Evolutionary conservation across 2,113 vertebrate species (phyloP), one percentile per base, ranked within the genome.

Genomic region (Okapia johnstoni): DNA sequence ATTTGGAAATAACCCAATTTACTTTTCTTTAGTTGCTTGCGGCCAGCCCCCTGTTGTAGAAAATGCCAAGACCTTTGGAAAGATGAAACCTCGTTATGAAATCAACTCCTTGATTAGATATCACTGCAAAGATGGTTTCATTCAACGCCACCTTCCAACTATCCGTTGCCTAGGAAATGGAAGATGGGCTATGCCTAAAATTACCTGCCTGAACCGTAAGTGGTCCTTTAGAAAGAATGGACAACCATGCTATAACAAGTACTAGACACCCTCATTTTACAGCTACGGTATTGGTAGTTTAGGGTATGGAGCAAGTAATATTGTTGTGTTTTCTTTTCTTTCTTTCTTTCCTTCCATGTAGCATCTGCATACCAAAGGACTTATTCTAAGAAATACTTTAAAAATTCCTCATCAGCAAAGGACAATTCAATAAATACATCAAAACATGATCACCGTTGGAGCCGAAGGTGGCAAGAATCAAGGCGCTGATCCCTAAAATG

Each of bases 91-190:
- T 70, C 99, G 99, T 87, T 99, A 99, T 77, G 99, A 99, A 99
- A 99, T 99, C 97, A 99, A 99, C 98, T 99, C 99, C 0, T 98
- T 99, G 94, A 99, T 99, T 97, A 99, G 99, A 98, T 99, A 99
- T 97, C 99, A 99, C 98, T 99, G 99, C 98, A 99, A 98, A 96
- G 99, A 99, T 19, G 99, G 99, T 91, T 99, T 99, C 89, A 99
- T 99, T 98, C 99, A 99, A 97, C 99, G 99, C 88, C 99, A 99
- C 76, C 97, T 99, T 98, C 99, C 99, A 58, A 99, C 99, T 79
- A 99, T 99, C 94, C 99, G 99, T 60, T 99, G 99, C 96, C 99
- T 99, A 97, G 99, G 99, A 46, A 99, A 99, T 83, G 99, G 99
- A 93, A 99, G 97, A 97, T 99, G 99, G 99, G 99, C 99, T 61